Evolutionary conservation across 30 jellyfish, hydroid and myxozoan genomes (phyloP), one percentile per base, ranked within the genome.

Genomic region (Hydractinia symbiolongicarpus): DNA sequence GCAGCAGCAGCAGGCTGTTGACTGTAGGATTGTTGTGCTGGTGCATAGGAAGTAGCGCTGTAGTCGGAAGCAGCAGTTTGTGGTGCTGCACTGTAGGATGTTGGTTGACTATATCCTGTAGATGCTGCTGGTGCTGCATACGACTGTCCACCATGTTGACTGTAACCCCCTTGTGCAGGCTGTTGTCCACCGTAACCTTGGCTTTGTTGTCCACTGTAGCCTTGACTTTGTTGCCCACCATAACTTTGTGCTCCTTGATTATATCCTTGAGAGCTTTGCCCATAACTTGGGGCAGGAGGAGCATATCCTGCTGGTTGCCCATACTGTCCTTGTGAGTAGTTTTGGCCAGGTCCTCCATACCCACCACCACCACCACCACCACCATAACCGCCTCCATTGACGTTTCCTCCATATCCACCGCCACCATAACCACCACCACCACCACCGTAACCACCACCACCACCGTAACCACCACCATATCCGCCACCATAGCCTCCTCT

Each of bases 291-390:
- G 0, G 60, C 40, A 71, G 40, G 51, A 71, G 80, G 30, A 19
- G 80, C 9, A 9, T 54, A 71, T 7, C 9, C 51, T 30, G 21
- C 19, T 8, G 77, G 54, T 54, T 51, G 83, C 4, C 83, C 83
- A 75, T 75, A 75, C 20, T 77, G 78, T 20, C 83, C 83, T 49
- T 77, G 51, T 21, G 51, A 50, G 17, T 55, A 17, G 1, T 77
- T 77, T 8, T 75, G 54, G 30, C 83, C 77, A 64, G 74, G 74
- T 64, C 52, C 78, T 9, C 82, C 76, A 14, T 73, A 13, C 21
- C 82, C 83, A 66, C 82, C 83, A 79, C 66, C 61, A 15, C 86
- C 86, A 5, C 84, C 84, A 60, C 54, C 60, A 6, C 61, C 66
- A 19, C 53, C 44, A 62, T 61, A 16, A n/a, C 87, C 66, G 20